These are phyloP conservation scores for Ophion ventricosus DNA, from an alignment of 2,888 invertebrate genomes.

Conservation along the genomic window DNA sequence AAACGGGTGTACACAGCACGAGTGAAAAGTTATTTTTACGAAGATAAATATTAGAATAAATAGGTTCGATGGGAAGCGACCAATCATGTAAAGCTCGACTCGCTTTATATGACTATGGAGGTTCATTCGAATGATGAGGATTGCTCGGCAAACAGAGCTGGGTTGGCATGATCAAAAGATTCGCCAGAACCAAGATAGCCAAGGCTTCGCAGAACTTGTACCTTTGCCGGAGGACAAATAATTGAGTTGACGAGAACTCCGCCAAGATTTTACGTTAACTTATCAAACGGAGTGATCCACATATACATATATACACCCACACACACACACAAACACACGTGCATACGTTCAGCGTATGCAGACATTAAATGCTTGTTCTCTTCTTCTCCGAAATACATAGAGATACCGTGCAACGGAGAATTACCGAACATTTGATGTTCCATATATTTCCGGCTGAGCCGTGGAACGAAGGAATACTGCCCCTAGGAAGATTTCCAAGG, in stretches of 20 bases:
- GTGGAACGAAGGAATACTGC: constrained; percentile 12
- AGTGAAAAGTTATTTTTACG: constrained; percentile 1
- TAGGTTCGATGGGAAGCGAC: neutral
- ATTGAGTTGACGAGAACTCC: constrained; percentile 3
- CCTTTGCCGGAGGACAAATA: neutral
- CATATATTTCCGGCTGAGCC: neutral
- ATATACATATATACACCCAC: no score
- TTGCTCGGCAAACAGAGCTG: neutral
- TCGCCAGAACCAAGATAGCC: neutral
- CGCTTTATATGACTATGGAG: neutral
- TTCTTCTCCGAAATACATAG: neutral
- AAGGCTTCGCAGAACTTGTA: neutral
- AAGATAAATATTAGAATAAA: constrained; percentile 14
- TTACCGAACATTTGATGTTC: constrained; percentile 53
- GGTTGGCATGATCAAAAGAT: constrained; percentile 28
- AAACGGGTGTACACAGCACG: neutral
- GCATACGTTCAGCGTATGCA: no score
- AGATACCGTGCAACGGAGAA: constrained; percentile 14
- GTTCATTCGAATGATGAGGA: constrained; percentile 1
- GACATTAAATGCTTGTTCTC: no score
- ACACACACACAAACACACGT: no score
- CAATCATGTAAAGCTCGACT: neutral
- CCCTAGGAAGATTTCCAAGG: constrained; percentile 16
- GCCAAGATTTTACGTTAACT: neutral
- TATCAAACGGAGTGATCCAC: neutral